Base-by-base conservation (phyloP, 2,888 invertebrate genomes). In the Habrosyne pyritoides region DNA sequence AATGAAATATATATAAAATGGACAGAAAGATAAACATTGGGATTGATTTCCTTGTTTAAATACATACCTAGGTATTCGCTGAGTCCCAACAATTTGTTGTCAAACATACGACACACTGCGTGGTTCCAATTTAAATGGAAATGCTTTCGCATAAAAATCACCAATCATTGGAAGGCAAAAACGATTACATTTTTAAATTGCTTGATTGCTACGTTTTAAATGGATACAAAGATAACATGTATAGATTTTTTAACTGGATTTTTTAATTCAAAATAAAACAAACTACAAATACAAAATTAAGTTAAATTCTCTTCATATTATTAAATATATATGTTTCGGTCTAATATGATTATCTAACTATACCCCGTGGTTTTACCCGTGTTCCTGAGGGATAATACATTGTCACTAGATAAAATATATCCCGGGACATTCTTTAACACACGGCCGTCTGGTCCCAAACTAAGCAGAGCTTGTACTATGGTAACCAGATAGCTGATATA, bases 41-140 rank as follows among this genome's bases (percentile, higher is more conserved):
- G 2, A n/a, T 36, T 36, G 14, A 24, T 24, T 24, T 24, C 4
- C 7, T 10, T 42, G 48, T 42, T 22, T 22, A 52, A 26, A 28
- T 36, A n/a, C 36, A 52, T 52, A 59, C 58, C 55, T 60, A 60
- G 53, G 55, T 47, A 14, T 48, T 22, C 18, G 26, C 30, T 54
- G 53, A 66, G 56, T 48, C 56, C 51, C 54, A 56, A 61, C 54
- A 60, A 65, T 63, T 64, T 61, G 59, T 60, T 69, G 61, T 63
- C 57, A 65, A 68, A 62, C 53, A 61, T 50, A 59, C 58, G 53
- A 59, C 59, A 55, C 57, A 63, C 56, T 59, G 55, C 58, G 60
- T 21, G 62, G 61, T 66, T 63, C 71, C 83, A 81, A 85, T 86
- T 84, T 83, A 80, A 80, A 85, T 83, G 84, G 71, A 77, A 84